Percentiles rank a stretch among this genome's conserved stretches.
Evolutionary conservation across 2,113 vertebrate species (phyloP).

Genomic region (Dolichotis patagonum): DNA sequence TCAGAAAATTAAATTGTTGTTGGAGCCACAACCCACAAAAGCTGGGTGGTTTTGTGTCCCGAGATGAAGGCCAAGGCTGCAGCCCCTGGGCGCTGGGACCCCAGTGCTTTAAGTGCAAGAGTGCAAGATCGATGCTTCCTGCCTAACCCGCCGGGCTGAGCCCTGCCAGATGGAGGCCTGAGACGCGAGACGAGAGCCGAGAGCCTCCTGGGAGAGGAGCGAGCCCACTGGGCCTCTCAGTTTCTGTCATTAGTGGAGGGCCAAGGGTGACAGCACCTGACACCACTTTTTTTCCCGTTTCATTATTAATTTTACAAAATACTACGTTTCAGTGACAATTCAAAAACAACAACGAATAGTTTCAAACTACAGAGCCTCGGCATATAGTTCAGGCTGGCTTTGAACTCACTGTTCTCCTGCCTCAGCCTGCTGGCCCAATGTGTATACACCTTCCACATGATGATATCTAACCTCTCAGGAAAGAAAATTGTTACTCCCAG

Average conservation of each 20-base stretch:
- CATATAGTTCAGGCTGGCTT: neutral
- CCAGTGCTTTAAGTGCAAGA: neutral
- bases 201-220: neutral
- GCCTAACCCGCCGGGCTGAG: too few relatives aligned
- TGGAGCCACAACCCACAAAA: neutral
- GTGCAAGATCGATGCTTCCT: neutral
- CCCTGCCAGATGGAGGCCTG: neutral
- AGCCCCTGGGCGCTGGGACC: neutral
- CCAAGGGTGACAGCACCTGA: neutral
- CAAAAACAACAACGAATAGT: neutral
- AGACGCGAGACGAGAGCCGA: neutral
- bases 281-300: neutral
- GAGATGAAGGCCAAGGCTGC: neutral
- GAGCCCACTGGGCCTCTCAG: neutral
- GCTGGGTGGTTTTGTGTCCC: neutral
- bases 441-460: neutral
- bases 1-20: neutral
- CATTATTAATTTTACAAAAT: neutral
- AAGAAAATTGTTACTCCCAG: neutral
- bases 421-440: neutral
- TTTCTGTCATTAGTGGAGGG: neutral
- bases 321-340: neutral
- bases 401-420: neutral
- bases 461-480: neutral
- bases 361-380: neutral